Conservation (phyloP, 2,113 vertebrate genomes). For the Erpornis zantholeuca region DNA sequence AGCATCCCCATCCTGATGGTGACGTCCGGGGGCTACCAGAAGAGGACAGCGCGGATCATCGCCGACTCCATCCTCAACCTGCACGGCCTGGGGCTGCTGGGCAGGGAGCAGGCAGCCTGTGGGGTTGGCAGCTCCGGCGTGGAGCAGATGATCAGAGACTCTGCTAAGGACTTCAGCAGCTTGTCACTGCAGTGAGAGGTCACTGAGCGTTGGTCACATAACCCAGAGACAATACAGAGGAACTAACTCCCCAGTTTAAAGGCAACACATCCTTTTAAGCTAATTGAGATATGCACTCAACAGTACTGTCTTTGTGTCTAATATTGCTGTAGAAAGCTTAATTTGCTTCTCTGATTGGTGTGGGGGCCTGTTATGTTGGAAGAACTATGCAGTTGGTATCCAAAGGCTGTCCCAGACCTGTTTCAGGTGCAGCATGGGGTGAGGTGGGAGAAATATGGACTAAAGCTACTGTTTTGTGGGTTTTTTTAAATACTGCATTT, state of each 20-base stretch:
- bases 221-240: not conserved
- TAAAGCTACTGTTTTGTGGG: not conserved
- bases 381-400: not conserved
- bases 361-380: not conserved
- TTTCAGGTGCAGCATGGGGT: not conserved
- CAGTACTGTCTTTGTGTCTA: not conserved
- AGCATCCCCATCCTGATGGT: conserved; percentile 92
- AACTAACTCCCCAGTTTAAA: not conserved
- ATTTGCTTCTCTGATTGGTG: not conserved
- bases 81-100: conserved; percentile 81
- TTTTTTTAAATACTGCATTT: not conserved
- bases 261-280: not conserved
- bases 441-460: not conserved
- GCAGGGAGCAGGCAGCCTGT: not conserved
- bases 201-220: not conserved
- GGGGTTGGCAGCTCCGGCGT: conserved; percentile 55
- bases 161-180: conserved; percentile 37
- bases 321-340: not conserved
- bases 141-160: conserved; percentile 47
- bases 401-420: not conserved
- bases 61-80: conserved; percentile 96
- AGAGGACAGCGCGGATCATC: conserved; percentile 91
- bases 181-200: conserved; percentile 39
- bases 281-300: not conserved
- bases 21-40: conserved; percentile 94